Evolutionary conservation across 2,113 vertebrate genomes (phyloP).

Genomic region (Taurulus bubalis): DNA sequence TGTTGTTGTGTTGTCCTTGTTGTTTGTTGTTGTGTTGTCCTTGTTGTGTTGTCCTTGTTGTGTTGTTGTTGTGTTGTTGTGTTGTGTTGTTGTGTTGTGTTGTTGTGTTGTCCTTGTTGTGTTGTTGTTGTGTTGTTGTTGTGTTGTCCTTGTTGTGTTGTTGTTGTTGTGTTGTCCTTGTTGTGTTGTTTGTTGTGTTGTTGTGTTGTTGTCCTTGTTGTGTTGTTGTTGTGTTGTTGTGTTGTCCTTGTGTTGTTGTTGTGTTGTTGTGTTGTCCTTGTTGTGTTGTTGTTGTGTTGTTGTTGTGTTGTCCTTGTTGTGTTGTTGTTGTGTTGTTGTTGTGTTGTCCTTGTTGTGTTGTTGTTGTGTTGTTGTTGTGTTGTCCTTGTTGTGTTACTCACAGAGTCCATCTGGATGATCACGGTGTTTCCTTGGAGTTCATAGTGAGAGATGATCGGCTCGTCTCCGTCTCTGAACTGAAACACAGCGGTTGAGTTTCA

Average conservation of each 20-base stretch:
- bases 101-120: too few relatives aligned
- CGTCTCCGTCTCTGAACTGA: constrained; percentile 85
- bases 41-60: too few relatives aligned
- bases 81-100: too few relatives aligned
- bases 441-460: constrained; percentile 86
- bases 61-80: too few relatives aligned
- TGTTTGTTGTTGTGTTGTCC: not conserved
- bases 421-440: constrained; percentile 86
- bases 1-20: not conserved
- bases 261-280: too few relatives aligned
- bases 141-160: not conserved
- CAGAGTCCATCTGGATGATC: constrained; percentile 87
- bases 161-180: too few relatives aligned
- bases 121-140: not conserved
- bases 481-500: not conserved
- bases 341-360: too few relatives aligned
- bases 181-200: too few relatives aligned
- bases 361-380: too few relatives aligned
- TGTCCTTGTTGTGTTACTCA: constrained; percentile 68
- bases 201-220: too few relatives aligned
- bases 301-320: not conserved
- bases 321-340: not conserved
- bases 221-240: not conserved
- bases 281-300: too few relatives aligned
- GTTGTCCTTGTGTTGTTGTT: too few relatives aligned